Conservation (phyloP, 2,888 invertebrate genomes). For the Heliconius ismenius region DNA sequence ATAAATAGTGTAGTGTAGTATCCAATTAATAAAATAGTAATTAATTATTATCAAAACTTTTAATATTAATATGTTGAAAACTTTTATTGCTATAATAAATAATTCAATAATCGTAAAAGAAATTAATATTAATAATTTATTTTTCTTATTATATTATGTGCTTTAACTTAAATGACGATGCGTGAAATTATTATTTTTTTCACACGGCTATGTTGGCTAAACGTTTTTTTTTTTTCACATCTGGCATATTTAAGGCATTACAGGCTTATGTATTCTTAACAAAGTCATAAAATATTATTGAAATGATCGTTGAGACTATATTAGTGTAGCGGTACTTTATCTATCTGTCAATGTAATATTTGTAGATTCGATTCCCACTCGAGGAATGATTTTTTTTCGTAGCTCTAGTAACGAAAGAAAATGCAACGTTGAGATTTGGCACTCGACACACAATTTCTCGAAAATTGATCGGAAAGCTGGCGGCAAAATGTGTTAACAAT, state of each 20-base stretch:
- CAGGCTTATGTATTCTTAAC: background rate
- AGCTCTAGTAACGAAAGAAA: no score
- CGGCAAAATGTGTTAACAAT: no score
- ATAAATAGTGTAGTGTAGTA: background rate
- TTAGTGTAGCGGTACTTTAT: no score
- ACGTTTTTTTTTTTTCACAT: background rate
- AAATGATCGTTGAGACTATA: no score
- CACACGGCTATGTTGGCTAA: no score
- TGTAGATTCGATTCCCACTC: no score
- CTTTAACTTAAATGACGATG: background rate
- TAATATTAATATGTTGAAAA: conserved; percentile 1
- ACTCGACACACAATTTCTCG: no score
- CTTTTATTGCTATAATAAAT: conserved; percentile 1
- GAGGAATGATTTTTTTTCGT: no score
- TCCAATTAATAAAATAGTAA: conserved; percentile 11
- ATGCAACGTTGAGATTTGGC: no score
- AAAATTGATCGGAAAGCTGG: no score
- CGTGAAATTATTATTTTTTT: background rate
- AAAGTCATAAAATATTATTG: no score
- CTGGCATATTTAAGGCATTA: background rate
- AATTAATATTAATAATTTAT: background rate
- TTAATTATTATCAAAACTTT: background rate
- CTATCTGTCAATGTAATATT: no score
- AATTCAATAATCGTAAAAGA: background rate
- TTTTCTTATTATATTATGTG: background rate